Conservation (phyloP, 2,797 vertebrate species). For the Meriones psammophilus region DNA sequence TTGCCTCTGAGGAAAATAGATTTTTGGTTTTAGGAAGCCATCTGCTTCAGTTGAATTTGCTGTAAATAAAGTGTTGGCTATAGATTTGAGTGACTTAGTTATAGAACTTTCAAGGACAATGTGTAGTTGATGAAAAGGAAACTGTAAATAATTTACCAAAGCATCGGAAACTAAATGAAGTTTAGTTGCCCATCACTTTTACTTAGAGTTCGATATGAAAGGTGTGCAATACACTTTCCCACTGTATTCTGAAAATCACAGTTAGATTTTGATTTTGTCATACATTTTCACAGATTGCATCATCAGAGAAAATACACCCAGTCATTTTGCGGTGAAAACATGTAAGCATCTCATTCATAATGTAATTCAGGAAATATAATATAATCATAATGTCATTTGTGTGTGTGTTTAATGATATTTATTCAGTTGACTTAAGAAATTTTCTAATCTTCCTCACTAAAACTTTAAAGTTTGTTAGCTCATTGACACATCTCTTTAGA, state of each 20-base stretch:
- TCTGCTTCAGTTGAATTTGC: slow-evolving; percentile 74
- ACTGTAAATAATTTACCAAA: slow-evolving; percentile 75
- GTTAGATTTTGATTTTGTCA: slow-evolving; percentile 92
- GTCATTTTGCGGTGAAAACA: slow-evolving; percentile 92
- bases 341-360: slow-evolving; percentile 91
- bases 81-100: slow-evolving; percentile 67
- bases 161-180: slow-evolving; percentile 73
- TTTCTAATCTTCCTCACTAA: slow-evolving; percentile 75
- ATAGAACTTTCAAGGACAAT: slow-evolving; percentile 71
- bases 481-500: slow-evolving; percentile 59
- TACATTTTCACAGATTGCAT: slow-evolving; percentile 92
- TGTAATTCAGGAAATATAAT: slow-evolving; percentile 90
- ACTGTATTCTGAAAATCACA: slow-evolving; percentile 89
- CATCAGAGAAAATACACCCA: slow-evolving; percentile 92
- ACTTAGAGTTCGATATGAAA: slow-evolving; percentile 87
- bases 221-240: slow-evolving; percentile 87
- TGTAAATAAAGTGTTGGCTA: slow-evolving; percentile 78
- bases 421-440: slow-evolving; percentile 78
- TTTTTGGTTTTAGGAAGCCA: slow-evolving; percentile 67
- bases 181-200: slow-evolving; percentile 79
- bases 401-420: slow-evolving; percentile 84
- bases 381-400: slow-evolving; percentile 89
- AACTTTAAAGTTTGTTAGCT: slow-evolving; percentile 72
- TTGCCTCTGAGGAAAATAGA: slow-evolving; percentile 51
- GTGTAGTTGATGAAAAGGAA: slow-evolving; percentile 59